Percentiles rank a stretch among this genome's conserved stretches.
These are phyloP conservation scores for Nannoperca obscura DNA, from an alignment of 2,797 vertebrate species.

Conservation along the genomic window DNA sequence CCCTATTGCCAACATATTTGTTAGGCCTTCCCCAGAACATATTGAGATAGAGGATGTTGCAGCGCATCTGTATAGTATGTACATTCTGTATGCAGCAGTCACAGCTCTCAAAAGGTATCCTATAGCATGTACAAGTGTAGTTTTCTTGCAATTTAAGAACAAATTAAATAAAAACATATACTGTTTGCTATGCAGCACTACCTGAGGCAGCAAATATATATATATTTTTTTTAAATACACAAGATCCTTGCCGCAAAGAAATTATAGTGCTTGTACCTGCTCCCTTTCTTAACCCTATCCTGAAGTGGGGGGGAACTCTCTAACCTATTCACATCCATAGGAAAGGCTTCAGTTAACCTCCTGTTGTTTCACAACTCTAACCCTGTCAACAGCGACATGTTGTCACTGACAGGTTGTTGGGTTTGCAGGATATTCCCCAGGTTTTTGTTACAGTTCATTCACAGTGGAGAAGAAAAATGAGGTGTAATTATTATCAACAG, in stretches of 20 bases:
- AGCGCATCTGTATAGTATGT: conserved; percentile 19
- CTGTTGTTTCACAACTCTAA: conserved; percentile 70
- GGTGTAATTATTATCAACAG: conserved; percentile 36
- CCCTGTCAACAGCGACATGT: conserved; percentile 52
- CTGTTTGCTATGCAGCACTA: conserved; percentile 41
- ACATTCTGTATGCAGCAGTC: conserved; percentile 16
- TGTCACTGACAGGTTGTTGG: conserved; percentile 62
- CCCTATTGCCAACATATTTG: conserved; percentile 4
- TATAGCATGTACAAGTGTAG: conserved; percentile 27
- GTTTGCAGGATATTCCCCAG: conserved; percentile 43
- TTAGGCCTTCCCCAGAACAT: conserved; percentile 8
- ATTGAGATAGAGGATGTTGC: conserved; percentile 40
- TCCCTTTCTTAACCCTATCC: conserved; percentile 25
- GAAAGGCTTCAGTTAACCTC: conserved; percentile 57
- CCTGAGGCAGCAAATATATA: conserved; percentile 27
- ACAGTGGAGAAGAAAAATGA: conserved; percentile 11
- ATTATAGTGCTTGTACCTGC: conserved; percentile 6
- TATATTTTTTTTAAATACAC: conserved; percentile 4
- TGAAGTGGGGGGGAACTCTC: conserved; percentile 36
- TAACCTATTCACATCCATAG: conserved; percentile 46
- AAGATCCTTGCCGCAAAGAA: conserved; percentile 28
- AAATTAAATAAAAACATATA: conserved; percentile 42
- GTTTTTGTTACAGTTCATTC: conserved; percentile 43
- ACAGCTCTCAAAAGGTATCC: conserved; percentile 31
- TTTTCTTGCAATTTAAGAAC: conserved; percentile 31